phyloP scores from a whole-genome alignment of 2,113 vertebrate species.

The Mesoclemmys tuberculata region DNA sequence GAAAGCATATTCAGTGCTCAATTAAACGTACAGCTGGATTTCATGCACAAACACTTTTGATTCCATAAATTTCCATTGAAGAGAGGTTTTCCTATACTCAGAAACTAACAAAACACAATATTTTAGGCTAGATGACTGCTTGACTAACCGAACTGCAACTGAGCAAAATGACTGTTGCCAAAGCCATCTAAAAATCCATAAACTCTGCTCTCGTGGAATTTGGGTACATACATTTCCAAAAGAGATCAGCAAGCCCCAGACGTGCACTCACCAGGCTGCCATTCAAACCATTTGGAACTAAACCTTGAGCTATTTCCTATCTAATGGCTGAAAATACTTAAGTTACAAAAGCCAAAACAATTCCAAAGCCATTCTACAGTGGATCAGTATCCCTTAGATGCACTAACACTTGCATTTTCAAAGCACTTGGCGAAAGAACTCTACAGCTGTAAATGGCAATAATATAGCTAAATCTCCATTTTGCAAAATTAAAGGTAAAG shows the following conservation, averaged over 20 bases:
- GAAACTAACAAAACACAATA: neutral
- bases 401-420: neutral
- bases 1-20: neutral
- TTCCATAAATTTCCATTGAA: neutral
- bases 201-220: neutral
- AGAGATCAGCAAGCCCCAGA: neutral
- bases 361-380: neutral
- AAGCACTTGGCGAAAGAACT: neutral
- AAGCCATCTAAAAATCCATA: slow-evolving; percentile 15
- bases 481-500: neutral
- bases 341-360: neutral
- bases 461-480: neutral
- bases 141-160: slow-evolving; percentile 3
- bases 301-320: slow-evolving; percentile 3
- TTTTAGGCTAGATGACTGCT: neutral
- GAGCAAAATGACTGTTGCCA: neutral
- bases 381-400: neutral
- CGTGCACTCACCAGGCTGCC: neutral
- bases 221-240: neutral
- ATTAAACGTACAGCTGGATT: neutral
- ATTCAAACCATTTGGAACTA: slow-evolving; percentile 41
- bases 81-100: neutral
- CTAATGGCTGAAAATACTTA: neutral
- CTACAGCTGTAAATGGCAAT: fast-evolving
- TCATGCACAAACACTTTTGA: neutral